These are phyloP conservation scores for Callipepla californica DNA, from an alignment of 2,113 vertebrate species.

Conservation along the genomic window DNA sequence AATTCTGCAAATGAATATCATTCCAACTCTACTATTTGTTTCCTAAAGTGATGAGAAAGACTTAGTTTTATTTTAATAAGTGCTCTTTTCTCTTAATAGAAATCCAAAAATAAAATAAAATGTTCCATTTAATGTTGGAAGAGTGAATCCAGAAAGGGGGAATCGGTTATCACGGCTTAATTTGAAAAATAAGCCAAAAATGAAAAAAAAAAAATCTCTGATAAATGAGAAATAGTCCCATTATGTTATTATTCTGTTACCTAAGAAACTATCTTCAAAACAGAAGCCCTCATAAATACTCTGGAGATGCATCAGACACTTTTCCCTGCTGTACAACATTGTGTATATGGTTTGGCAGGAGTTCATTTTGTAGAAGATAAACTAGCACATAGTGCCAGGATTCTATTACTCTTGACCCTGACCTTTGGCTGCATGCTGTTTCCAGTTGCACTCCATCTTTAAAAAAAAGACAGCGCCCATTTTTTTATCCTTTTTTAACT, in stretches of 20 bases:
- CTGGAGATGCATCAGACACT: constrained; percentile 84
- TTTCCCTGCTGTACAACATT: constrained; percentile 72
- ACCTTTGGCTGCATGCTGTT: constrained; percentile 81
- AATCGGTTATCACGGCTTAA: constrained; percentile 63
- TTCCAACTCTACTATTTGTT: constrained; percentile 62
- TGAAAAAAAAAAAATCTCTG: neutral
- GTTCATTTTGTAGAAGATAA: constrained; percentile 82
- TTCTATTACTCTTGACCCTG: constrained; percentile 84
- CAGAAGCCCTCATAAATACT: constrained; percentile 88
- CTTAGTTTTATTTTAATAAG: neutral
- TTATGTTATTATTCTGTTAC: constrained; percentile 85
- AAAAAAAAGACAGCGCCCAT: constrained; percentile 64
- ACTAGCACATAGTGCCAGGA: constrained; percentile 80
- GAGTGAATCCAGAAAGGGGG: neutral
- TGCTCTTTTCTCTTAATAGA: neutral
- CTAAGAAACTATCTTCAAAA: constrained; percentile 92
- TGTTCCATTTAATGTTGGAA: neutral
- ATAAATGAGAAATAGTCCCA: constrained; percentile 79
- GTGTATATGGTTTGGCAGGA: constrained; percentile 83
- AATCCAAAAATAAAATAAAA: neutral
- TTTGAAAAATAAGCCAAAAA: constrained; percentile 72
- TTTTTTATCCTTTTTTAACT: constrained; percentile 59
- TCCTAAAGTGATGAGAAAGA: constrained; percentile 30
- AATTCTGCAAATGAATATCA: neutral
- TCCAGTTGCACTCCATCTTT: constrained; percentile 82